A percentile compares a stretch with the other conserved stretches of the same genome.
Evolutionary conservation across 2,888 invertebrate species (phyloP).

Genomic region (Epistrophella euchroma): DNA sequence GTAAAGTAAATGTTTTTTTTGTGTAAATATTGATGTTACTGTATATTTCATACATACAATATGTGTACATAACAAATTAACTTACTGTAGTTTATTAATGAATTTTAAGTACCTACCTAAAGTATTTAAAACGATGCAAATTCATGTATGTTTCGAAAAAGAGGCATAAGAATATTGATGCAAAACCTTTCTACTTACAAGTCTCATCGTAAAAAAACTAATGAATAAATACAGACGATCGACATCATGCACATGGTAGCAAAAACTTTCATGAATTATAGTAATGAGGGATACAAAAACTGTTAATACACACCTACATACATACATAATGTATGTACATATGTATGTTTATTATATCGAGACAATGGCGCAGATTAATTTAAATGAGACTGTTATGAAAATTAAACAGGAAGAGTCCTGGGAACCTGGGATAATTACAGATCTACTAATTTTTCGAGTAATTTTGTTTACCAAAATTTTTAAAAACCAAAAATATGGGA

Average conservation of each 20-base stretch:
- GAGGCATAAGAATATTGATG: not conserved
- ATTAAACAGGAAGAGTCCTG: no score
- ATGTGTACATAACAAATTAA: constrained; percentile 26
- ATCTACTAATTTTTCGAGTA: no score
- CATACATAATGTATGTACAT: no score
- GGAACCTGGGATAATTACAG: no score
- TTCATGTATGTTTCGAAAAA: not conserved
- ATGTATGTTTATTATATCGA: no score
- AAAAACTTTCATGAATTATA: not conserved
- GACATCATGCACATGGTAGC: not conserved
- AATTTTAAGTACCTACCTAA: not conserved
- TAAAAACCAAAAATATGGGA: no score
- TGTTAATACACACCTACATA: no score
- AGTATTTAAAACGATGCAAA: not conserved
- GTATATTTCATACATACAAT: not conserved
- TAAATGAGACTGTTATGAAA: no score
- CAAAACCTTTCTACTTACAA: no score
- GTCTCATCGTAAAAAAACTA: not conserved
- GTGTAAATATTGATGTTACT: constrained; percentile 18
- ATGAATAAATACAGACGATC: not conserved
- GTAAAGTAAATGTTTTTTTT: constrained; percentile 11
- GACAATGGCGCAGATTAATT: no score
- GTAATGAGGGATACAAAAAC: no score
- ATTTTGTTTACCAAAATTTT: no score
- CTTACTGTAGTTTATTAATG: not conserved